These are phyloP conservation scores for Ditylenchus dipsaci DNA, from an alignment of 1,140 invertebrate genomes.

Conservation along the genomic window DNA sequence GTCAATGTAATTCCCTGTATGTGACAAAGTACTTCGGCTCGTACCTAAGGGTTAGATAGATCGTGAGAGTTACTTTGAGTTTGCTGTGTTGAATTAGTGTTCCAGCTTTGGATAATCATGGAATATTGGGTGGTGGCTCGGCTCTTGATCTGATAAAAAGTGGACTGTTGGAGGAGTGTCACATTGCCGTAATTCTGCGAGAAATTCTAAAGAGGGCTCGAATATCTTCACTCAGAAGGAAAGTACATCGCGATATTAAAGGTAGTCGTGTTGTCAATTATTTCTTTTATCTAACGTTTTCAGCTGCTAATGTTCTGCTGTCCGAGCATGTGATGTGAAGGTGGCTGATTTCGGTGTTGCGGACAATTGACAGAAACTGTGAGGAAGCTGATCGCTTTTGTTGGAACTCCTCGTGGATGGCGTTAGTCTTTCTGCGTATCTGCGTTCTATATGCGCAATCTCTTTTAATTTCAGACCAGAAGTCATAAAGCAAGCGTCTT, in stretches of 20 bases:
- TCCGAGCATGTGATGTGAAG: constrained; percentile 97
- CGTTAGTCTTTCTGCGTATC: constrained; percentile 65
- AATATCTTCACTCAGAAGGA: constrained; percentile 96
- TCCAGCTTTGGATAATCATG: constrained; percentile 99
- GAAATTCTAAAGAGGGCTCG: constrained; percentile 96
- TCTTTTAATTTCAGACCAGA: constrained; percentile 45
- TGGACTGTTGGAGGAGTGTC: constrained; percentile 94
- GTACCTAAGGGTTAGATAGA: constrained; percentile 92
- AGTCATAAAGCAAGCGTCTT: constrained; percentile 97
- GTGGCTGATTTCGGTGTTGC: constrained; percentile 76
- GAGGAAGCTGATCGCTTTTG: constrained; percentile 93
- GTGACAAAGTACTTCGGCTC: constrained; percentile 98
- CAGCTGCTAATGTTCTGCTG: constrained; percentile 94
- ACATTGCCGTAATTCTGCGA: constrained; percentile 93
- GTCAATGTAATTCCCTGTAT: constrained; percentile 95
- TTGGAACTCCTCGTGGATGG: constrained; percentile 99
- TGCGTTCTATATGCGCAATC: background rate
- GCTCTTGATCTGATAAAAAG: constrained; percentile 98
- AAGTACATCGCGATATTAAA: constrained; percentile 98
- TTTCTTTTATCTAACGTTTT: no score
- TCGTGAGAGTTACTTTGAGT: no score
- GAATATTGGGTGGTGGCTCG: constrained; percentile 97
- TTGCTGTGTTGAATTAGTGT: constrained; percentile 78
- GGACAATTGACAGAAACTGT: constrained; percentile 95
- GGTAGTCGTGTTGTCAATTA: no score